Base-by-base conservation (phyloP, 2,113 vertebrate species). In the Lethenteron camtschaticum region DNA sequence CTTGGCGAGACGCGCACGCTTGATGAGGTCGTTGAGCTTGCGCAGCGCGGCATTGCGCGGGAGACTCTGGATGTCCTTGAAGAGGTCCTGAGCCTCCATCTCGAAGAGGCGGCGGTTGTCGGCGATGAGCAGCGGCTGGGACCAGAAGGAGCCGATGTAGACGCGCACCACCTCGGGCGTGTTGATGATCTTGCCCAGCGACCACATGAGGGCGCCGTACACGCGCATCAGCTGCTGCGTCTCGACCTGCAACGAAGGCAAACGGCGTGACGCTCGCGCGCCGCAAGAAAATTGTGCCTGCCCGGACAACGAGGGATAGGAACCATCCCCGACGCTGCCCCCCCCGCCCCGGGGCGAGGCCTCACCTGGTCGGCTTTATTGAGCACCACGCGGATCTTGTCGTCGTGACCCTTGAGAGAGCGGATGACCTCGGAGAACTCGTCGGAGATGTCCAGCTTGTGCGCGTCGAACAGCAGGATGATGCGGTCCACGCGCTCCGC, bases 191-290 rank as follows among this genome's bases (percentile, higher is more conserved):
- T 91, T 91, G 18, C 90, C 89, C 75, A 95, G 79, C 2, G 88
- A 86, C 90, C 90, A 95, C 90, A 95, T 90, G 73, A 95, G 81
- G 0, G 90, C 90, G 0, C 90, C 90, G 9, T 95, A 95, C 55
- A 95, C 89, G 1, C 89, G 76, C 90, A 95, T 91, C 74, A 95
- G 80, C 82, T 95, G 89, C 80, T 94, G 90, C 2, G 90, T 89
- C 69, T 85, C 87, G 79, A 94, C 63, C 63, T 66, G 63, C 10
- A 66, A 24, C 41, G 41, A 41, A 41, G 41, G 41, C 41, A 41
- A 41, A 41, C 41, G 6, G 41, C 41, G 41, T 5, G 41, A 41
- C 41, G 41, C 41, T 41, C 41, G 41, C 41, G 6, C 41, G 41
- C 41, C 41, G 41, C 41, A 41, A 41, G 41, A 41, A 41, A 41